phyloP scores from a whole-genome alignment of 2,113 vertebrate genomes.

The Suricata suricatta region DNA sequence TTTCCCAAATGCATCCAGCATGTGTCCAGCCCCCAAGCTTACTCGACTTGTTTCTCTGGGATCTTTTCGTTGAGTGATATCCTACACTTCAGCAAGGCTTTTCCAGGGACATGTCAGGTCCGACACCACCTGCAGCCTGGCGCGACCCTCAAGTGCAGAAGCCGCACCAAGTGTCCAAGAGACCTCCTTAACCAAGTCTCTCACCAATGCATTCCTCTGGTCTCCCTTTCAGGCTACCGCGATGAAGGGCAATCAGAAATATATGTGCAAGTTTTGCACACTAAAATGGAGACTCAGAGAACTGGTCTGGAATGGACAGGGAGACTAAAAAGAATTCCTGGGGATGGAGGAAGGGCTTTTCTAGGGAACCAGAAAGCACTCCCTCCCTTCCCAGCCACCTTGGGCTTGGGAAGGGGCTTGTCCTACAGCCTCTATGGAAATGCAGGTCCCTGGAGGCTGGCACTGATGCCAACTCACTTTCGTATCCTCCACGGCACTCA shows the following conservation, averaged over 20 bases:
- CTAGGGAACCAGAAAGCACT: neutral
- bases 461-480: neutral
- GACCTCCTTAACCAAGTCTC: neutral
- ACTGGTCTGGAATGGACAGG: neutral
- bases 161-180: neutral
- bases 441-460: neutral
- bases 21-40: neutral
- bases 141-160: neutral
- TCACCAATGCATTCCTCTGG: neutral
- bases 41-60: neutral
- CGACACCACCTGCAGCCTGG: neutral
- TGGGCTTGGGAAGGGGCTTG: neutral
- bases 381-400: neutral
- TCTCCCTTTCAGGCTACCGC: neutral
- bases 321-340: neutral
- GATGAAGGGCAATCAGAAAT: neutral
- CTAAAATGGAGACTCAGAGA: neutral
- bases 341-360: neutral
- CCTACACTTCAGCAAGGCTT: neutral
- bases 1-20: neutral
- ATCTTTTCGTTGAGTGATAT: neutral
- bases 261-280: neutral
- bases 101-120: neutral
- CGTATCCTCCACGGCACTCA: neutral
- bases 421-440: neutral